Conservation (phyloP, 2,113 vertebrate genomes). For the Steatornis caripensis region DNA sequence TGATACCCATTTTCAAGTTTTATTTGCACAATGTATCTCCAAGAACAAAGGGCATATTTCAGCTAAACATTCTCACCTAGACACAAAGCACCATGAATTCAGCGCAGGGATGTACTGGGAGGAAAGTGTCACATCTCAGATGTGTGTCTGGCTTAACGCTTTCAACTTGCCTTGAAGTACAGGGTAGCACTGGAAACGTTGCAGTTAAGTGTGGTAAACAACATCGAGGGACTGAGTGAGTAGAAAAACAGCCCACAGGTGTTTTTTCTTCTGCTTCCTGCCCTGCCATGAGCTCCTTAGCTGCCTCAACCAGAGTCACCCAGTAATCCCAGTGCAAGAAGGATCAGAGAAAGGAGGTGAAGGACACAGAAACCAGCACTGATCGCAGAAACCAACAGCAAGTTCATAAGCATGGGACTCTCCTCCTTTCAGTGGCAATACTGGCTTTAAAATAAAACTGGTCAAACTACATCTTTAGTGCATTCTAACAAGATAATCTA, state of each 20-base stretch:
- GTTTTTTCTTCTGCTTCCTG: not conserved
- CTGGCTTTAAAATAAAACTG: slow-evolving; percentile 1
- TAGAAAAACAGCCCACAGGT: not conserved
- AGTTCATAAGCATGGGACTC: not conserved
- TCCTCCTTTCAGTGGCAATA: not conserved
- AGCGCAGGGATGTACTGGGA: not conserved
- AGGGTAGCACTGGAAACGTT: not conserved
- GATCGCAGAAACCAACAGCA: not conserved
- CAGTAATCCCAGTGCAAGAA: not conserved
- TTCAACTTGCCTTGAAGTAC: not conserved
- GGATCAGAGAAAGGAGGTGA: not conserved
- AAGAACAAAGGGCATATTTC: not conserved
- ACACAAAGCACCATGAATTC: not conserved
- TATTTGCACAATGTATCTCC: not conserved
- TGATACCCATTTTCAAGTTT: not conserved
- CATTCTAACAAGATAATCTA: not conserved
- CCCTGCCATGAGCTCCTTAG: not conserved
- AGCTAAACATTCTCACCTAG: not conserved
- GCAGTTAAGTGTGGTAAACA: not conserved
- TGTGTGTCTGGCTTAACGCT: fast-evolving
- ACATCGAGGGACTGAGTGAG: not conserved
- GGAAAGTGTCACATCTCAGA: not conserved
- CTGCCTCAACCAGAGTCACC: not conserved
- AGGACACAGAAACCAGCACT: not conserved
- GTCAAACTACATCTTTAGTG: not conserved